Evolutionary conservation across 2,888 invertebrate genomes (phyloP), one percentile per base, ranked within the genome.

Genomic region (Apamea monoglypha): DNA sequence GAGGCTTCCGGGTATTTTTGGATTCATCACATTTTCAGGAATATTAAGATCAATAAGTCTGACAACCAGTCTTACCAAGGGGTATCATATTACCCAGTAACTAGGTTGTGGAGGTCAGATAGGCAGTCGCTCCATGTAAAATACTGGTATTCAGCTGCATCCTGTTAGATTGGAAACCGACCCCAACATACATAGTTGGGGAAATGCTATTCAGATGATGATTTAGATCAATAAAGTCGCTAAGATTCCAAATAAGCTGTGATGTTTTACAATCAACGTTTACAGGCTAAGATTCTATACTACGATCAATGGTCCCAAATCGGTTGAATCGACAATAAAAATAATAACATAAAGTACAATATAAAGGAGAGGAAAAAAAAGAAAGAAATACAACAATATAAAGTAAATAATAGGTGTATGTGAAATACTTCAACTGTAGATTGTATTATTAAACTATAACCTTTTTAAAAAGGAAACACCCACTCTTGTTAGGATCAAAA

Each of bases 401-500:
- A 25, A n/a, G 10, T 53, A 2, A n/a, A n/a, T 36, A 14, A 14
- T 16, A 25, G 50, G 50, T 40, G 40, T 67, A 29, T 29, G 7
- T 29, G 14, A 69, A 47, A 21, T 25, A 69, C 21, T 25, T 50
- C 32, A 25, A 2, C 21, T 32, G 50, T 14, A 50, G 25, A 32
- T 14, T 29, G 7, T 47, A 21, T 47, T 29, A 8, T 18, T 4
- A 53, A 40, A 71, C 25, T 7, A 72, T 44, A 25, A 1, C 25
- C 25, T 56, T 56, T 32, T 47, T 8, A 18, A 44, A 68, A n/a
- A 44, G 14, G 2, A 64, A 29, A 14, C 2, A 25, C 14, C 29
- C 2, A 64, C 32, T 18, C 61, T 44, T 70, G 25, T 47, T 32
- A n/a, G 36, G 12, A 81, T 47, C 10, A 73, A 74, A 73, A 73